Evolutionary conservation across 2,888 invertebrate genomes (phyloP).

Genomic region (Drosophila putrida): DNA sequence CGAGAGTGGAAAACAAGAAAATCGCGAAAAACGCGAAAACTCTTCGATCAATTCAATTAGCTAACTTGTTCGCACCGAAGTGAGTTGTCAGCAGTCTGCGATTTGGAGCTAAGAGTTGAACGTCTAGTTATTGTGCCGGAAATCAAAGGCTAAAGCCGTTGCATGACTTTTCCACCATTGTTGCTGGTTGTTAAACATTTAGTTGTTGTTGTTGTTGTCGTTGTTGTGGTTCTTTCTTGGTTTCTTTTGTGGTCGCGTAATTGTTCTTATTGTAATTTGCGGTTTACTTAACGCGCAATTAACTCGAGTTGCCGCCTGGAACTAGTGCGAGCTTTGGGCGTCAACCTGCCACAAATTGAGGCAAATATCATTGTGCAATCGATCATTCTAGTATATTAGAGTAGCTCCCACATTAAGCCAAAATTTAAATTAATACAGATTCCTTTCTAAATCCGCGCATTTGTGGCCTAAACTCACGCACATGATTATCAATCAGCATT

Average conservation of each 20-base stretch:
- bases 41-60: slow-evolving; percentile 62
- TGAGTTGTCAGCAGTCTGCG: slow-evolving; percentile 39
- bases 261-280: slow-evolving; percentile 46
- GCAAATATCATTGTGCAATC: slow-evolving; percentile 43
- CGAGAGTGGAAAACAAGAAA: slow-evolving; percentile 22
- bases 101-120: not conserved
- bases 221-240: slow-evolving; percentile 17
- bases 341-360: slow-evolving; percentile 9
- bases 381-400: not conserved
- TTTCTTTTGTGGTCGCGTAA: slow-evolving; percentile 29
- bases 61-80: slow-evolving; percentile 36
- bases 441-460: slow-evolving; percentile 69
- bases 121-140: slow-evolving; percentile 23
- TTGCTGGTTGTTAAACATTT: slow-evolving; percentile 16
- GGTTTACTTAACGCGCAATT: slow-evolving; percentile 53
- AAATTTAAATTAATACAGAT: slow-evolving; percentile 13
- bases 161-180: slow-evolving; percentile 39
- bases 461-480: slow-evolving; percentile 52
- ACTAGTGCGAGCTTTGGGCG: slow-evolving; percentile 14
- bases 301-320: slow-evolving; percentile 18
- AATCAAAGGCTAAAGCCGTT: slow-evolving; percentile 26
- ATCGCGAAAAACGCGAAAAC: slow-evolving; percentile 29
- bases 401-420: slow-evolving; percentile 35
- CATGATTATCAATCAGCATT: slow-evolving; percentile 73
- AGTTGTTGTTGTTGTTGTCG: not conserved